Evolutionary conservation across 2,113 vertebrate genomes (phyloP), one percentile per base, ranked within the genome.

Genomic region (Dryoscopus gambensis): DNA sequence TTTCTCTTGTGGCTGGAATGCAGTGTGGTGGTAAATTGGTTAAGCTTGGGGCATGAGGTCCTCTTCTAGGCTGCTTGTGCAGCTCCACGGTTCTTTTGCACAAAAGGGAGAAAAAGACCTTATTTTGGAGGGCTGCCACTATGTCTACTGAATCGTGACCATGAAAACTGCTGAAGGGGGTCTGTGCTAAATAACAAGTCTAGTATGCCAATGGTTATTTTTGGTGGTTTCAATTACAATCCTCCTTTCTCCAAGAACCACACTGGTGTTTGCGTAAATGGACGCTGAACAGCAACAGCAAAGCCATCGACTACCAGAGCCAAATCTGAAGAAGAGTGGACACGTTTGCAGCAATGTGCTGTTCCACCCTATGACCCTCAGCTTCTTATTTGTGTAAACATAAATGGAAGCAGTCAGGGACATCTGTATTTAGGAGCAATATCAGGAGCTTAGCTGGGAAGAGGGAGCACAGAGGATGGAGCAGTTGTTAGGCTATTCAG

Each of bases 121-220:
- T 84, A 21, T 80, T 87, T 70, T 92, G 91, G 90, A 84, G 76
- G 19, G 44, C 70, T 91, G 85, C 96, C 94, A 88, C 40, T 1
- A 4, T 69, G 52, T 31, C 76, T 78, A 78, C 79, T 93, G 83
- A 93, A 90, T 86, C 90, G 76, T 52, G 44, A 91, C 95, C 84
- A 16, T 91, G 95, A 93, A 96, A 97, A 96, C 77, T 92, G 84
- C 96, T 95, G 94, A 92, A 94, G 92, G 92, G 95, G 96, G 93
- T 83, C 97, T 85, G 64, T 91, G 76, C 90, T 97, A 97, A 98
- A 97, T 97, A 84, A 73, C 37, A 85, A 95, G 92, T 96, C 87
- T 97, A 35, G 7, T 92, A 90, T 98, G 97, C 98, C 98, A 98
- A 30, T 79, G 68, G 97, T 95, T 98, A 98, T 98, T 98, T 98